phyloP scores from a whole-genome alignment of 2,113 vertebrate species.

The Mobula hypostoma region DNA sequence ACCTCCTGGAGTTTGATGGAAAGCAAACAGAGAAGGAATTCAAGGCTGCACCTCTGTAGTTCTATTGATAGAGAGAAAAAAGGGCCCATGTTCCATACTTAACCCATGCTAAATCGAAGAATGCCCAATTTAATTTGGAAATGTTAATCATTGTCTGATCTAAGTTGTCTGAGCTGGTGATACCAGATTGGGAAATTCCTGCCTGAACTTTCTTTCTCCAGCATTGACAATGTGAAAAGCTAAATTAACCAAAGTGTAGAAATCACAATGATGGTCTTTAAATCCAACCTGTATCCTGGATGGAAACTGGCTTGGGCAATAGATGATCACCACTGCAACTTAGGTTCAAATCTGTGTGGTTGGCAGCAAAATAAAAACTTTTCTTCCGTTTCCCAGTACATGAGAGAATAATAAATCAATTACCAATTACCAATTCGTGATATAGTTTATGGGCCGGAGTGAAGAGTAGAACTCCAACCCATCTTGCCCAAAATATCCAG shows the following conservation, averaged over 20 bases:
- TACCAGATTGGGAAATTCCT: neutral
- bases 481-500: no score
- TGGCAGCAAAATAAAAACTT: no score
- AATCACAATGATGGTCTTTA: neutral
- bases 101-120: neutral
- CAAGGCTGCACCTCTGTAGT: neutral
- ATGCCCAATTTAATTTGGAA: neutral
- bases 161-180: neutral
- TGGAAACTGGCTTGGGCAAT: neutral
- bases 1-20: neutral
- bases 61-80: neutral
- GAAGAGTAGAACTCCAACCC: no score
- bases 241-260: neutral
- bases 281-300: neutral
- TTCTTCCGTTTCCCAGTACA: no score
- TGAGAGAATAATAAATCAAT: no score
- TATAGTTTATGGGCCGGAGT: no score
- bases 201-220: neutral
- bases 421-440: no score
- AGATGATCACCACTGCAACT: neutral
- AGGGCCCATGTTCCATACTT: neutral
- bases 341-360: neutral
- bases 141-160: neutral
- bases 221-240: neutral
- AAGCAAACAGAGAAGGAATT: neutral